phyloP scores from a whole-genome alignment of 2,888 invertebrate genomes.

The Spisula solida region DNA sequence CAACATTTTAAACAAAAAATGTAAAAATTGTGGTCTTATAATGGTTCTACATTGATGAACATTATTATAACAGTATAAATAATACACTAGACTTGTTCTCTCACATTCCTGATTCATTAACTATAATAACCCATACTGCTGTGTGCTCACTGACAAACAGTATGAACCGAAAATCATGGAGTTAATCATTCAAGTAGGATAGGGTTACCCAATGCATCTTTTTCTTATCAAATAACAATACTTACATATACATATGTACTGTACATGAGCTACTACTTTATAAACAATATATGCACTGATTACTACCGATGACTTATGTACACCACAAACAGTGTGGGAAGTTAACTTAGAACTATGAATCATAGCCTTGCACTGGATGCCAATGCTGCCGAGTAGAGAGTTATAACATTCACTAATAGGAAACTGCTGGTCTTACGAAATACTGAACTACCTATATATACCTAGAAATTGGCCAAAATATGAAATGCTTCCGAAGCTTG shows the following conservation, averaged over 20 bases:
- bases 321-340: not conserved
- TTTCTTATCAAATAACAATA: not conserved
- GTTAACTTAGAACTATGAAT: not conserved
- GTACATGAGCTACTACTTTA: not conserved
- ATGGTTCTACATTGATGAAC: not conserved
- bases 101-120: slow-evolving; percentile 14
- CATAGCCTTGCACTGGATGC: not conserved
- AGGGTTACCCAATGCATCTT: not conserved
- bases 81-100: not conserved
- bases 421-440: too few species aligned
- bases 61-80: not conserved
- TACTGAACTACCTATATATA: too few species aligned
- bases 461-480: too few species aligned
- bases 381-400: not conserved
- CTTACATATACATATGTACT: not conserved
- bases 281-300: not conserved
- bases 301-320: slow-evolving; percentile 3
- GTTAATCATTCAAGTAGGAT: not conserved
- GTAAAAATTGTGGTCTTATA: not conserved
- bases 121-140: not conserved
- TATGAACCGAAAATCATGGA: not conserved
- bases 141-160: not conserved
- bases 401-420: too few species aligned
- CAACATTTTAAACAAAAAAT: too few species aligned
- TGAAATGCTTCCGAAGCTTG: too few species aligned